These are phyloP conservation scores for Penaeus monodon DNA, from an alignment of 2,888 invertebrate species.

Conservation along the genomic window DNA sequence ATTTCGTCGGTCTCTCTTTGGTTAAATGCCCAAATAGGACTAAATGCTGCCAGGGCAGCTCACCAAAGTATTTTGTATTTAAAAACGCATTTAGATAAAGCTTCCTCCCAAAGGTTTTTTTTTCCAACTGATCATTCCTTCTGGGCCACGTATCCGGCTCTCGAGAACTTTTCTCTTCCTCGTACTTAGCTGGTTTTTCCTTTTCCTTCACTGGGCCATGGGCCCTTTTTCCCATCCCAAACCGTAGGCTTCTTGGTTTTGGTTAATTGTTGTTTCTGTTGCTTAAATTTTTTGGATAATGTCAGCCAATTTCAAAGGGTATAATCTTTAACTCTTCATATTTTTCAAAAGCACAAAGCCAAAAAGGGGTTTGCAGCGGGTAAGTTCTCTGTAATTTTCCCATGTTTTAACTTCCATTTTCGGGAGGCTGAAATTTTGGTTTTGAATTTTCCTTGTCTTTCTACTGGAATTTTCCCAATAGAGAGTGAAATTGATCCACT, in stretches of 20 bases:
- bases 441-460: constrained; percentile 48
- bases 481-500: constrained; percentile 57
- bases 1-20: constrained; percentile 26
- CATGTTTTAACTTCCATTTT: constrained; percentile 32
- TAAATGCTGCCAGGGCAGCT: constrained; percentile 54
- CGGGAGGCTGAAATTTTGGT: constrained; percentile 34
- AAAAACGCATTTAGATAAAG: constrained; percentile 34
- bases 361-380: constrained; percentile 38
- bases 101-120: constrained; percentile 59
- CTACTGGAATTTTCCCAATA: too few species aligned
- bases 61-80: constrained; percentile 44
- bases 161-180: constrained; percentile 61
- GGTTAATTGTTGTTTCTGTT: constrained; percentile 51
- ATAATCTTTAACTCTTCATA: constrained; percentile 61
- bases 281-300: constrained; percentile 55
- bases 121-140: constrained; percentile 60
- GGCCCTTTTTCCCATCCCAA: constrained; percentile 58
- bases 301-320: constrained; percentile 62
- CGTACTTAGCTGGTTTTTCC: constrained; percentile 58
- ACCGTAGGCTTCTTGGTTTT: constrained; percentile 55
- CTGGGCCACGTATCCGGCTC: constrained; percentile 60
- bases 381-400: constrained; percentile 38
- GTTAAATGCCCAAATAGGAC: constrained; percentile 52
- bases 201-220: constrained; percentile 57
- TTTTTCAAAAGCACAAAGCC: constrained; percentile 57